Evolutionary conservation across 2,113 vertebrate species (phyloP), one percentile per base, ranked within the genome.

Genomic region (Brachypteracias leptosomus): DNA sequence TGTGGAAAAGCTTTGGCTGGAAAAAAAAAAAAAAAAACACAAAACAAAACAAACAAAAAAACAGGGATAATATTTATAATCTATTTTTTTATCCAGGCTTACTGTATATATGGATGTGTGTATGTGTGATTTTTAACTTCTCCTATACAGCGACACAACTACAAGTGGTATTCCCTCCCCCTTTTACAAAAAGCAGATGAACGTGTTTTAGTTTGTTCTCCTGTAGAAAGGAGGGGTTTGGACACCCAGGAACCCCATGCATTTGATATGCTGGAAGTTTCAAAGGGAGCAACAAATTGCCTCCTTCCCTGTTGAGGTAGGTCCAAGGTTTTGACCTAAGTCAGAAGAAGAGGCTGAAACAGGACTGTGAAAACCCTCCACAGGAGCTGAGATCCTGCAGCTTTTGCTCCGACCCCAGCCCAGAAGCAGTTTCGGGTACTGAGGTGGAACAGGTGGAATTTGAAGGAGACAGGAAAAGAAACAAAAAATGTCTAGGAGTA

Each of bases 261-360:
- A 26, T 78, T 59, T n/a, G 57, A 38, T 21, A 83, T 28, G 33
- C 26, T 31, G 71, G 35, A 76, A 55, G 63, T 80, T 85, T 70
- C 44, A 67, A 65, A 82, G n/a, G 14, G 67, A 95, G 54, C 3
- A 38, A 70, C 4, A 36, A 35, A 86, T 59, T 76, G 3, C 11
- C 11, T 90, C 35, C 10, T 29, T 73, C 49, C 8, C 33, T 59
- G 4, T 16, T 61, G 33, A 16, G 20, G 52, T 88, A 16, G 20
- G 52, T 90, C 28, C 67, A 31, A 90, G 75, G 22, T 62, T 92
- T 76, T 92, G 58, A 71, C 28, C 78, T 11, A 55, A 77, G 38
- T 17, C 65, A 66, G 24, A 70, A 58, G n/a, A 36, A 85, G 38
- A 51, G 42, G 16, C 36, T 70, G 90, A 51, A 67, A 36, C 18